A percentile compares a stretch with the other conserved stretches of the same genome.
Evolutionary conservation across 2,888 invertebrate genomes (phyloP).

Genomic region (Odiellus spinosus): DNA sequence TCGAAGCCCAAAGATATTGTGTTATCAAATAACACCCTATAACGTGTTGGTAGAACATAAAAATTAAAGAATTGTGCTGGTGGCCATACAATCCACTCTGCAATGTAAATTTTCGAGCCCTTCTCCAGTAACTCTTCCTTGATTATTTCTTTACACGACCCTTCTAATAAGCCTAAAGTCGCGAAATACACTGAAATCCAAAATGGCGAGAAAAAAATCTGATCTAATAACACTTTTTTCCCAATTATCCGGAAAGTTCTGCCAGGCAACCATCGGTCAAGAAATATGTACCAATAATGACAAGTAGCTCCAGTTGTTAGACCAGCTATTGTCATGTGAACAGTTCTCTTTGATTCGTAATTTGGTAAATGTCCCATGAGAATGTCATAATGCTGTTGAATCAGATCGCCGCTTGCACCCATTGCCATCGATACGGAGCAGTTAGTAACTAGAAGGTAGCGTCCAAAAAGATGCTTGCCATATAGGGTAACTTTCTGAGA

Average conservation of each 20-base stretch:
- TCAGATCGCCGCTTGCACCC: conserved; percentile 57
- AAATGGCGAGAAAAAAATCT: conserved; percentile 64
- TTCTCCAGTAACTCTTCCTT: conserved; percentile 52
- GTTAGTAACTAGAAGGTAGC: conserved; percentile 61
- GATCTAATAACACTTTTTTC: conserved; percentile 67
- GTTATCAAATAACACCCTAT: conserved; percentile 72
- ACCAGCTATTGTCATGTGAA: conserved; percentile 62
- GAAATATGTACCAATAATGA: conserved; percentile 67
- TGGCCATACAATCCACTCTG: conserved; percentile 86
- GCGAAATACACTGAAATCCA: conserved; percentile 59
- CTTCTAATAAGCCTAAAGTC: conserved; percentile 55
- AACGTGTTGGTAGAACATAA: conserved; percentile 62
- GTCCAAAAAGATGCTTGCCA: conserved; percentile 26
- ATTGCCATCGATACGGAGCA: conserved; percentile 54
- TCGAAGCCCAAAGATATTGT: conserved; percentile 70
- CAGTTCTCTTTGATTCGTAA: conserved; percentile 41
- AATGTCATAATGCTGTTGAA: conserved; percentile 61
- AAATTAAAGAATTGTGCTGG: conserved; percentile 86
- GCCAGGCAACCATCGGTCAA: conserved; percentile 57
- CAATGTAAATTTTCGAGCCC: conserved; percentile 57
- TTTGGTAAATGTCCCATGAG: conserved; percentile 19
- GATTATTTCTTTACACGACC: conserved; percentile 42
- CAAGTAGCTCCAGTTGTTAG: conserved; percentile 57
- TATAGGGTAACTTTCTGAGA: too few relatives aligned
- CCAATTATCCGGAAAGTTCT: conserved; percentile 44